Evolutionary conservation across 2,797 vertebrate species (phyloP).

Genomic region (Luscinia megarhynchos): DNA sequence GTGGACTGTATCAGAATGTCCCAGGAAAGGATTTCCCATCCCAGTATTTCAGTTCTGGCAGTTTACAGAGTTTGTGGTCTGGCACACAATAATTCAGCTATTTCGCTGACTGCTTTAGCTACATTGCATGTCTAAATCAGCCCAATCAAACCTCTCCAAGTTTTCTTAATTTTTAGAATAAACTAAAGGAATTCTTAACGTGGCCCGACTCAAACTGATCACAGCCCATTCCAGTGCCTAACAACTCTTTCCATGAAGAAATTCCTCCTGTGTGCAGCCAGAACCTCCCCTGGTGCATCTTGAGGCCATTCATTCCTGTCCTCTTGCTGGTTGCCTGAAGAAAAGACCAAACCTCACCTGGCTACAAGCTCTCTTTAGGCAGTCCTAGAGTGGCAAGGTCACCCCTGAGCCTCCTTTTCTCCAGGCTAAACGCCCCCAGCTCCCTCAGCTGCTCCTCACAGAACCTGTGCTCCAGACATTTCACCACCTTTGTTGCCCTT

Average conservation of each 20-base stretch:
- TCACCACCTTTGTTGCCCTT: fast-evolving
- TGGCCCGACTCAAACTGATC: not conserved
- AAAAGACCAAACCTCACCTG: fast-evolving
- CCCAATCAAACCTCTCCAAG: not conserved
- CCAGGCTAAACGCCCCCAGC: fast-evolving
- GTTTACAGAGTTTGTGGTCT: not conserved
- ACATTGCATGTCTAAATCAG: not conserved
- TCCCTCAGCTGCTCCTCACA: not conserved
- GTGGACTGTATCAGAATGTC: not conserved
- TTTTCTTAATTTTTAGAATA: not conserved
- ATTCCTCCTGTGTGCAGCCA: not conserved
- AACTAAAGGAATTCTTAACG: not conserved
- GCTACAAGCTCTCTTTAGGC: fast-evolving
- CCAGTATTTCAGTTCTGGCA: not conserved
- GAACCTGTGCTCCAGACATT: not conserved
- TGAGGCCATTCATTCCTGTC: not conserved
- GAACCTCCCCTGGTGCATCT: not conserved
- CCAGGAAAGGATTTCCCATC: not conserved
- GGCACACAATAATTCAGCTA: not conserved
- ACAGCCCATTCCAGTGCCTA: not conserved
- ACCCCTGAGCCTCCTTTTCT: not conserved
- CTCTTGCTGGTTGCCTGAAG: fast-evolving
- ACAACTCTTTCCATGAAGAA: not conserved
- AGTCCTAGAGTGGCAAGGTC: fast-evolving
- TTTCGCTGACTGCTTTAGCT: not conserved